phyloP scores from a whole-genome alignment of 37 sponge, comb jelly and placozoan genomes.

The Chondrosia reniformis region DNA sequence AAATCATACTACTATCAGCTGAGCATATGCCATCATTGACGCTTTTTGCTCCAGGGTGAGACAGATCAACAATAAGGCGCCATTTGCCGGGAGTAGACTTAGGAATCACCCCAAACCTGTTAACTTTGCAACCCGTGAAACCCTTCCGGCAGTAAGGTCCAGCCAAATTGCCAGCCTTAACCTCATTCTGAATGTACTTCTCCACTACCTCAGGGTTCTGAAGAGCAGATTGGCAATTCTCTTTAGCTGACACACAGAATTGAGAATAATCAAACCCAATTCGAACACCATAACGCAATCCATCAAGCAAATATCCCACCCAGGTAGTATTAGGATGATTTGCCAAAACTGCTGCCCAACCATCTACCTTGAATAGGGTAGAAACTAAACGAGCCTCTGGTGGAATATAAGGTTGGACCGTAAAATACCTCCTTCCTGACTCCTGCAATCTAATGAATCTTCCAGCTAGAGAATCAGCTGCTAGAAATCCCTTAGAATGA shows the following conservation, averaged over 20 bases:
- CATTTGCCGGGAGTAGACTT: too few relatives aligned
- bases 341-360: too few relatives aligned
- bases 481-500: too few relatives aligned
- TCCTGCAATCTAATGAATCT: too few relatives aligned
- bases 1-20: neutral
- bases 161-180: neutral
- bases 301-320: neutral
- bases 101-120: too few relatives aligned
- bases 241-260: neutral
- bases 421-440: too few relatives aligned
- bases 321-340: neutral
- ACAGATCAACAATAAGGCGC: constrained; percentile 29
- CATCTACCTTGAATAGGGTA: too few relatives aligned
- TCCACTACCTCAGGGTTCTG: neutral
- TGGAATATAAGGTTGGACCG: too few relatives aligned
- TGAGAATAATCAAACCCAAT: too few relatives aligned
- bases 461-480: too few relatives aligned
- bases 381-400: too few relatives aligned
- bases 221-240: neutral
- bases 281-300: neutral
- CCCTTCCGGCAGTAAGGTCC: neutral
- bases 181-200: neutral
- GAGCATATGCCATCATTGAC: constrained; percentile 13
- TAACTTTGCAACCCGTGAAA: neutral
- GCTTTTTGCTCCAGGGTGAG: neutral